Percentiles rank a stretch among this genome's conserved stretches.
phyloP scores from a whole-genome alignment of 2,113 vertebrate species.

The Lophius piscatorius region DNA sequence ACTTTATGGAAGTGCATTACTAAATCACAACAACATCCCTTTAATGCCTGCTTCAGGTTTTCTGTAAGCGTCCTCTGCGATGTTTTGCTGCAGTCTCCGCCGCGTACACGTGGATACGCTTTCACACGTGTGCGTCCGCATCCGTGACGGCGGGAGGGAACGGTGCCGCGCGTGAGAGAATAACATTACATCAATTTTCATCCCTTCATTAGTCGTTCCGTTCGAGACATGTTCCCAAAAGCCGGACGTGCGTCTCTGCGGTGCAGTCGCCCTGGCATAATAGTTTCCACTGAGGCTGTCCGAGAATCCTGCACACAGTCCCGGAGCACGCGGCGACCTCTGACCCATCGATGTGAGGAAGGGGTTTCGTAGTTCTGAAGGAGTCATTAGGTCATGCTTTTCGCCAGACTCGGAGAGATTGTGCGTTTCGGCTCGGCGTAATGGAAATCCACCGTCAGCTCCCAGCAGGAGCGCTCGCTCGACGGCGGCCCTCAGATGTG shows the following conservation, averaged over 20 bases:
- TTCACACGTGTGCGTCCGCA: too few species aligned
- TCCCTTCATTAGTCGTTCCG: slow-evolving; percentile 58
- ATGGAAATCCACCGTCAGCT: slow-evolving; percentile 48
- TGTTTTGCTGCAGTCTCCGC: too few species aligned
- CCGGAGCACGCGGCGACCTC: background rate
- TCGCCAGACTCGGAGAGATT: slow-evolving; percentile 5
- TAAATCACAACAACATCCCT: too few species aligned
- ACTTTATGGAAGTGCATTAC: too few species aligned
- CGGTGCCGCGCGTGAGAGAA: too few species aligned
- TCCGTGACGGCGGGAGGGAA: too few species aligned
- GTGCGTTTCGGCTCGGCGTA: slow-evolving; percentile 18
- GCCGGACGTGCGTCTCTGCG: slow-evolving; percentile 53
- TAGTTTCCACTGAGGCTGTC: slow-evolving; percentile 65
- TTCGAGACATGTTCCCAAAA: slow-evolving; percentile 68
- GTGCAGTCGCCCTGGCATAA: slow-evolving; percentile 61
- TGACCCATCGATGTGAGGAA: background rate
- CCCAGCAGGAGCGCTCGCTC: slow-evolving; percentile 1
- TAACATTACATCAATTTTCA: slow-evolving; percentile 54
- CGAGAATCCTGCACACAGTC: slow-evolving; percentile 6
- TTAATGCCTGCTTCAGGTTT: too few species aligned
- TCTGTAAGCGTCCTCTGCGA: too few species aligned
- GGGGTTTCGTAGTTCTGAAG: too few species aligned
- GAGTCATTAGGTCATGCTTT: too few species aligned
- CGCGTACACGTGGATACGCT: too few species aligned
- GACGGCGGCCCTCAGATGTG: slow-evolving; percentile 10